A percentile compares a stretch with the other conserved stretches of the same genome.
These are phyloP conservation scores for Eospalax fontanierii DNA, from an alignment of 2,797 vertebrate species.

Conservation along the genomic window DNA sequence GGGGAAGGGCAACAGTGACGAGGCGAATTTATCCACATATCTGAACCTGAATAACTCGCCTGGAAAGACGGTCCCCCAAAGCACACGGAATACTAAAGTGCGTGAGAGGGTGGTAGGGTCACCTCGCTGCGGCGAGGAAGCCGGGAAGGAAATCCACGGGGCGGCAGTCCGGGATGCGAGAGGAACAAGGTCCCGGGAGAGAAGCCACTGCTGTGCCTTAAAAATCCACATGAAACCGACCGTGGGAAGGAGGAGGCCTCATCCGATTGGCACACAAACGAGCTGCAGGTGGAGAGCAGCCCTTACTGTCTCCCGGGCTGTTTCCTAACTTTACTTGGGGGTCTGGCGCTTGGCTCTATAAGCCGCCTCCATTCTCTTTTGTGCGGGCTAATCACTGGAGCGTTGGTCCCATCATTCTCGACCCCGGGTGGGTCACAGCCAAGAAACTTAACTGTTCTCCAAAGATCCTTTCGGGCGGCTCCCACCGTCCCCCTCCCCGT, in stretches of 20 bases:
- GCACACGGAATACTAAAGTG: not conserved
- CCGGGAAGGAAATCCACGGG: not conserved
- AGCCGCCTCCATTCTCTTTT: not conserved
- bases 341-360: not conserved
- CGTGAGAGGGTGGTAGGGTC: slow-evolving; percentile 32
- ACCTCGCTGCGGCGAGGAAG: not conserved
- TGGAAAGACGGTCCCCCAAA: slow-evolving; percentile 58
- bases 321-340: slow-evolving; percentile 65
- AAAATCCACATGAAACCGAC: not conserved
- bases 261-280: not conserved
- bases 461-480: not conserved
- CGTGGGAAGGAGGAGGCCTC: slow-evolving; percentile 36
- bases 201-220: not conserved
- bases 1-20: not conserved
- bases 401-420: not conserved
- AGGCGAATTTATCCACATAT: not conserved
- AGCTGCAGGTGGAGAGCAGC: slow-evolving; percentile 73
- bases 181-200: not conserved
- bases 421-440: slow-evolving; percentile 34
- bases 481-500: not conserved
- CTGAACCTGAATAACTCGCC: slow-evolving; percentile 57
- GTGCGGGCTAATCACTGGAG: slow-evolving; percentile 62
- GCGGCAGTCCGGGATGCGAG: not conserved
- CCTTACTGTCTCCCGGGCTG: slow-evolving; percentile 55
- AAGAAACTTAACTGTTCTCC: slow-evolving; percentile 61